Conservation (phyloP, 2,113 vertebrate genomes). For the Diadophis punctatus region DNA sequence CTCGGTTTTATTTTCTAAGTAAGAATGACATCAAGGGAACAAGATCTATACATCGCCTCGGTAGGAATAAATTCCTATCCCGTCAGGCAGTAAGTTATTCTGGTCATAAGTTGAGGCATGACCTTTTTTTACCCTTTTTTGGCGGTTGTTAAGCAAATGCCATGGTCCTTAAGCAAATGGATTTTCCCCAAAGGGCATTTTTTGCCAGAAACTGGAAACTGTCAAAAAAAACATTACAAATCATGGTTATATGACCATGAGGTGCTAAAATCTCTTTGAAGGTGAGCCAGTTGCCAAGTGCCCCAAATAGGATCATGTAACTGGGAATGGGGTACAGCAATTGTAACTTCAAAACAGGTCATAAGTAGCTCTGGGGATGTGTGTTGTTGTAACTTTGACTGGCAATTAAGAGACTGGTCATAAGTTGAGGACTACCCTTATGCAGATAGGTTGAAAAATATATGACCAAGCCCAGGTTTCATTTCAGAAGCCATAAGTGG, state of each 20-base stretch:
- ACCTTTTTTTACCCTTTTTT: background rate
- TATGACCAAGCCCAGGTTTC: background rate
- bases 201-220: background rate
- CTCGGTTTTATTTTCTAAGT: too few relatives aligned
- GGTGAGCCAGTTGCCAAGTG: background rate
- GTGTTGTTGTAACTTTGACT: background rate
- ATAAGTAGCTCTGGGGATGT: background rate
- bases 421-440: background rate
- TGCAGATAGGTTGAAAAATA: background rate
- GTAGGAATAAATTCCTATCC: too few relatives aligned
- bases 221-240: background rate
- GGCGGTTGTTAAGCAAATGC: background rate
- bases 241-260: background rate
- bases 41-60: too few relatives aligned
- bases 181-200: background rate
- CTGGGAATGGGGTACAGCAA: background rate
- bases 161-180: background rate
- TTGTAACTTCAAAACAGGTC: background rate
- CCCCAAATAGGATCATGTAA: background rate
- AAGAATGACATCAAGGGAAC: too few relatives aligned
- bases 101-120: background rate
- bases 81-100: too few relatives aligned
- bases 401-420: background rate
- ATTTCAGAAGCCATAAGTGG: background rate
- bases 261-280: background rate